A percentile compares a stretch with the other conserved stretches of the same genome.
Conservation (phyloP, 2,888 invertebrate genomes). For the Drosophila leonis region DNA sequence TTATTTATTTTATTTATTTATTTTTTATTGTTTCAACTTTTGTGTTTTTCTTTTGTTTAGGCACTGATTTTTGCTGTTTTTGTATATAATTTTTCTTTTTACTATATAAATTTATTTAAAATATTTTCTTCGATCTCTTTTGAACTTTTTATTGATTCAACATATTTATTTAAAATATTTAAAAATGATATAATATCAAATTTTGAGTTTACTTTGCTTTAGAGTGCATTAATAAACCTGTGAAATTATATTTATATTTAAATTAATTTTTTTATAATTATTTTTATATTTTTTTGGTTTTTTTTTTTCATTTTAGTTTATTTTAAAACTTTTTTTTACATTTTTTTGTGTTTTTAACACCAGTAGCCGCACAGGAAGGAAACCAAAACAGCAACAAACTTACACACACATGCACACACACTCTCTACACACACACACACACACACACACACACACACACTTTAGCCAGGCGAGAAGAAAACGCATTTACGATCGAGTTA, state of each 20-base stretch:
- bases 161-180: neutral
- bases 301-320: constrained; percentile 1
- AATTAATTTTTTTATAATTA: neutral
- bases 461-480: constrained; percentile 8
- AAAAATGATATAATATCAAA: constrained; percentile 44
- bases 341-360: neutral
- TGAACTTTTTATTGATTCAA: neutral
- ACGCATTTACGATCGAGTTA: constrained; percentile 62
- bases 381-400: constrained; percentile 7
- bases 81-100: neutral
- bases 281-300: constrained; percentile 22
- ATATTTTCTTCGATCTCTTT: neutral
- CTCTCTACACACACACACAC: constrained; percentile 8
- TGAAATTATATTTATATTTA: neutral
- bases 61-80: neutral
- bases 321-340: neutral
- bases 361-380: constrained; percentile 19
- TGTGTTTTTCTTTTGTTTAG: neutral
- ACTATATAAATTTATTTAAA: neutral
- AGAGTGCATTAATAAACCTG: neutral
- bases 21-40: neutral
- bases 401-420: constrained; percentile 16
- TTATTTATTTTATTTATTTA: neutral
- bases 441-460: constrained; percentile 19
- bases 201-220: constrained; percentile 28